Evolutionary conservation across 2,797 vertebrate genomes (phyloP), one percentile per base, ranked within the genome.

Genomic region (Diplodus sargus): DNA sequence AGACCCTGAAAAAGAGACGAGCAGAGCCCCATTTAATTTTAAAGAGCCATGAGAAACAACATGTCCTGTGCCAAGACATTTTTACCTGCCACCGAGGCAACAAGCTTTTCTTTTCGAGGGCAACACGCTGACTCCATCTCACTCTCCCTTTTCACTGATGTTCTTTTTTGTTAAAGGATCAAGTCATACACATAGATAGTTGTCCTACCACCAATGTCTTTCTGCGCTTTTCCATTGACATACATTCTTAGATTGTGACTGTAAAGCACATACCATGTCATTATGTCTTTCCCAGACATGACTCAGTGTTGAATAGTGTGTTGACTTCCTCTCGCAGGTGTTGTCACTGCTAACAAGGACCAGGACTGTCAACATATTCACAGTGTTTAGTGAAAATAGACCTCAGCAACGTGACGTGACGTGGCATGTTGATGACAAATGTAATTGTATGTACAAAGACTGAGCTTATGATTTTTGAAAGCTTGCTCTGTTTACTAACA

Each of bases 11-110:
- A 39, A 51, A 59, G 23, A 60, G 17, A 53, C 45, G 14, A 18
- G 25, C 68, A n/a, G n/a, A 58, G 22, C 54, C 28, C 12, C 23
- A 16, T 28, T 0, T 78, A 11, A 12, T 39, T 68, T 20, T 57
- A 73, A 16, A 77, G 58, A 74, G 78, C 30, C 65, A 70, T 61
- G 14, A 82, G 78, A 52, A 84, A 72, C 66, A 49, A 22, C 28
- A 22, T 4, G 57, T 17, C 53, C 64, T 73, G 39, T 74, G 79
- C 78, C 74, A 74, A 83, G 76, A 77, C 69, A 81, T 91, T 86
- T 84, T 81, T 79, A 71, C 64, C 79, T 75, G 70, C 67, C 71
- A 79, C 78, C 83, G 81, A 77, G 88, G 87, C 86, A 82, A 90
- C 89, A 34, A 1, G 74, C 78, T 72, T 83, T 79, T 91, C 59